Conservation (phyloP, 2,888 invertebrate genomes). For the Archips xylosteana region DNA sequence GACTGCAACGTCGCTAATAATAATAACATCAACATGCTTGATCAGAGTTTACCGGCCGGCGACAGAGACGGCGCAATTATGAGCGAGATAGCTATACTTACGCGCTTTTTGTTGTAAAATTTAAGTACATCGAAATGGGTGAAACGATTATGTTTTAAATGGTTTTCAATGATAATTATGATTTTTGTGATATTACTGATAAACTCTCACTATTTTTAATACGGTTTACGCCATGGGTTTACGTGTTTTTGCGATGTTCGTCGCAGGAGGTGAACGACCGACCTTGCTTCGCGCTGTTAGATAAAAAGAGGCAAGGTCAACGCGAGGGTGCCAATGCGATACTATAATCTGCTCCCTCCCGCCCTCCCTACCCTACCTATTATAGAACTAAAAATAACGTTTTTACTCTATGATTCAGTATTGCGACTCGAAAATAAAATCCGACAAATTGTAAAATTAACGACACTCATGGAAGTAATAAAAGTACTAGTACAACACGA, state of each 20-base stretch:
- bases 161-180: not conserved
- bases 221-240: not conserved
- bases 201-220: not conserved
- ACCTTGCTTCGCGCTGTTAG: slow-evolving; percentile 8
- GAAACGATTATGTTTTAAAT: not conserved
- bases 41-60: slow-evolving; percentile 12
- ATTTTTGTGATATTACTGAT: not conserved
- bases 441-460: slow-evolving; percentile 3
- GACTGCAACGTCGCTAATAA: slow-evolving; percentile 21
- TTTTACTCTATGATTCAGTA: not conserved
- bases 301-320: slow-evolving; percentile 17
- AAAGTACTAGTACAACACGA: no score
- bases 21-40: slow-evolving; percentile 8
- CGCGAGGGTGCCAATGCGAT: slow-evolving; percentile 10
- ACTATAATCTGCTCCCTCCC: no score
- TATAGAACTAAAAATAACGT: not conserved
- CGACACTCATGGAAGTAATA: no score
- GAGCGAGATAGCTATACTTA: slow-evolving; percentile 26
- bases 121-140: not conserved
- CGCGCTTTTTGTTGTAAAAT: slow-evolving; percentile 31
- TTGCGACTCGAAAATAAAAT: slow-evolving; percentile 29
- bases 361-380: no score
- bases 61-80: slow-evolving; percentile 10
- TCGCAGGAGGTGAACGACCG: slow-evolving; percentile 26
- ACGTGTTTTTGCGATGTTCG: not conserved